Evolutionary conservation across 2,888 invertebrate genomes (phyloP).

Genomic region (Gasteruption jaculator): DNA sequence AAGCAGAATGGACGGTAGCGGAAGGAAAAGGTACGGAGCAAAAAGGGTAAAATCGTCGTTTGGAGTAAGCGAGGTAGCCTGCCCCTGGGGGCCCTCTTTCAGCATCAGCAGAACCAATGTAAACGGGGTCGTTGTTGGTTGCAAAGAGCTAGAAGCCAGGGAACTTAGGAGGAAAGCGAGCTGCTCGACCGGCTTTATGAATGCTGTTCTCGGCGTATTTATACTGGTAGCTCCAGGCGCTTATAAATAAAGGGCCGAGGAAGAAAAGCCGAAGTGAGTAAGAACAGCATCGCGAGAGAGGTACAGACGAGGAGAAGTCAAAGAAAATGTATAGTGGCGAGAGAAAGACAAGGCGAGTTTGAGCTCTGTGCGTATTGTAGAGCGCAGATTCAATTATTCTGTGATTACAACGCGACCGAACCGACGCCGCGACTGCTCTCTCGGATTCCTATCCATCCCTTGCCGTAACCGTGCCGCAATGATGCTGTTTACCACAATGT

Average conservation of each 20-base stretch:
- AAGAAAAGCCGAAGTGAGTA: slow-evolving; percentile 13
- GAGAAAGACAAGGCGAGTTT: slow-evolving; percentile 26
- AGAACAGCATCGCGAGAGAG: slow-evolving; percentile 13
- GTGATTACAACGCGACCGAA: slow-evolving; percentile 38
- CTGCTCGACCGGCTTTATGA: slow-evolving; percentile 36
- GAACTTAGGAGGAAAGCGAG: slow-evolving; percentile 29
- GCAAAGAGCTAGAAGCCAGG: slow-evolving; percentile 18
- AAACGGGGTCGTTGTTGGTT: slow-evolving; percentile 38
- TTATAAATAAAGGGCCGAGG: slow-evolving; percentile 43
- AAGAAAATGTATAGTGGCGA: too few relatives aligned
- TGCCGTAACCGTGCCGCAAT: too few relatives aligned
- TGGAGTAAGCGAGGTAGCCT: slow-evolving; percentile 41
- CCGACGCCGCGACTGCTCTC: slow-evolving; percentile 11
- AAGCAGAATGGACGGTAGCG: slow-evolving; percentile 5
- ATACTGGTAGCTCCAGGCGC: slow-evolving; percentile 41
- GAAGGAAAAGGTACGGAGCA: slow-evolving; percentile 11
- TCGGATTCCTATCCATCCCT: too few relatives aligned
- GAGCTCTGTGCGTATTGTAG: slow-evolving; percentile 22
- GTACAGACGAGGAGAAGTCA: slow-evolving; percentile 17
- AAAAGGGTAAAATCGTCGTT: slow-evolving; percentile 25
- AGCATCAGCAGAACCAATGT: slow-evolving; percentile 27
- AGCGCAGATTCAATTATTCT: slow-evolving; percentile 48
- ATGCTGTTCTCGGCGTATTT: slow-evolving; percentile 43
- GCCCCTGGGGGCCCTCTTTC: slow-evolving; percentile 28
- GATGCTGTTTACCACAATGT: too few relatives aligned